Conservation (phyloP, 2,888 invertebrate genomes). For the Tillus elongatus region DNA sequence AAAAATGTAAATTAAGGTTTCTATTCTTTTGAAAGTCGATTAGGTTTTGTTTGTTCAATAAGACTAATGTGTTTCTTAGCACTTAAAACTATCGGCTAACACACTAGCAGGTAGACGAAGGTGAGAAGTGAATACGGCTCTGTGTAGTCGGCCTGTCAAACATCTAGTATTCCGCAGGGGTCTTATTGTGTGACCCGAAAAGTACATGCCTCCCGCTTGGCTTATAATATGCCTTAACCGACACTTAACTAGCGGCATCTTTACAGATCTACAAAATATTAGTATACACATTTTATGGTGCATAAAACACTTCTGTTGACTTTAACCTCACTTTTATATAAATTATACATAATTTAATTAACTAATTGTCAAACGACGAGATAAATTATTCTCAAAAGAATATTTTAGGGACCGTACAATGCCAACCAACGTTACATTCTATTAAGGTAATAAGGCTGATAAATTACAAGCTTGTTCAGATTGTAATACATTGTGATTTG, state of each 20-base stretch:
- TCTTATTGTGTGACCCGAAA: slow-evolving; percentile 39
- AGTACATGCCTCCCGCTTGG: slow-evolving; percentile 40
- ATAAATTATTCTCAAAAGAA: too few species aligned
- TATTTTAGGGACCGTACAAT: too few species aligned
- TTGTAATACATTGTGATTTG: too few species aligned
- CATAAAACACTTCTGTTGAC: slow-evolving; percentile 27
- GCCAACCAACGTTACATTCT: too few species aligned
- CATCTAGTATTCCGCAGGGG: slow-evolving; percentile 35
- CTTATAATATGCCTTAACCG: slow-evolving; percentile 40
- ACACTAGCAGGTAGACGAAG: too few species aligned
- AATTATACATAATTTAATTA: not conserved
- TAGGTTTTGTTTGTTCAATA: too few species aligned
- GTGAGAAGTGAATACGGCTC: slow-evolving; percentile 31
- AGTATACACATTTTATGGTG: slow-evolving; percentile 31
- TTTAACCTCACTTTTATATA: slow-evolving; percentile 16
- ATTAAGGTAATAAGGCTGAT: too few species aligned
- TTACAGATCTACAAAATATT: slow-evolving; percentile 38
- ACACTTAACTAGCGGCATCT: slow-evolving; percentile 38
- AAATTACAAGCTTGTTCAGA: too few species aligned
- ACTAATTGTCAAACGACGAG: not conserved
- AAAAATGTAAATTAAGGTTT: too few species aligned
- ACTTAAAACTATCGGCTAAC: too few species aligned
- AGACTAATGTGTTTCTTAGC: too few species aligned
- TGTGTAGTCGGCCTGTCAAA: slow-evolving; percentile 39
- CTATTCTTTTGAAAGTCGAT: too few species aligned